Conservation (phyloP, 2,888 invertebrate genomes). For the Frankliniella intonsa region DNA sequence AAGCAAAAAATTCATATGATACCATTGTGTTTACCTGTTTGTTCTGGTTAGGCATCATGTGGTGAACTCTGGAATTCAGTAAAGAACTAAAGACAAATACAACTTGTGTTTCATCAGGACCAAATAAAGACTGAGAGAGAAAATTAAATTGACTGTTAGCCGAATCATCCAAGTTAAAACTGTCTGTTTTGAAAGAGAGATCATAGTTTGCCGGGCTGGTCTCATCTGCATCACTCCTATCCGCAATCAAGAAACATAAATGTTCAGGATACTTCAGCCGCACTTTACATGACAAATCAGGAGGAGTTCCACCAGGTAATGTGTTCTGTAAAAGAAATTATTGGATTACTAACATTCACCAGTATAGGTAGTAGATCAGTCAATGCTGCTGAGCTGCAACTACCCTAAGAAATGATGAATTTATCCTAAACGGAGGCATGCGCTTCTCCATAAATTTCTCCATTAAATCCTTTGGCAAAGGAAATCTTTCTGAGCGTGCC, state of each 20-base stretch:
- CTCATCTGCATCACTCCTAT: neutral
- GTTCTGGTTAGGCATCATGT: neutral
- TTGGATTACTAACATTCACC: no score
- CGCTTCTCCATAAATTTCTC: constrained; percentile 10
- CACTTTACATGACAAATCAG: neutral
- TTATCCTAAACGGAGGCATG: neutral
- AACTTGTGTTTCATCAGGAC: neutral
- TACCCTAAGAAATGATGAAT: neutral
- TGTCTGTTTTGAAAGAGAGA: neutral
- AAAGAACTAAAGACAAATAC: neutral
- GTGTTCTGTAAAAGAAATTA: neutral
- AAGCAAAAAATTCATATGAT: no score
- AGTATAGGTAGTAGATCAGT: no score
- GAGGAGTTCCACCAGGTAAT: neutral
- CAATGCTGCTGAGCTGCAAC: no score
- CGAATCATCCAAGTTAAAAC: neutral
- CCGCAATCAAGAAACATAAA: neutral
- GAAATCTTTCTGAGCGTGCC: neutral
- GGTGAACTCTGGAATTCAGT: neutral
- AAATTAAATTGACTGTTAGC: neutral
- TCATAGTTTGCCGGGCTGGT: neutral
- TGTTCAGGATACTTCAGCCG: neutral
- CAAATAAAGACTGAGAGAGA: neutral
- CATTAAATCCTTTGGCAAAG: constrained; percentile 4
- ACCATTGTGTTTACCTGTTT: neutral